Evolutionary conservation across 1,140 invertebrate genomes (phyloP), one percentile per base, ranked within the genome.

Genomic region (Leptinotarsa undecemlineata): DNA sequence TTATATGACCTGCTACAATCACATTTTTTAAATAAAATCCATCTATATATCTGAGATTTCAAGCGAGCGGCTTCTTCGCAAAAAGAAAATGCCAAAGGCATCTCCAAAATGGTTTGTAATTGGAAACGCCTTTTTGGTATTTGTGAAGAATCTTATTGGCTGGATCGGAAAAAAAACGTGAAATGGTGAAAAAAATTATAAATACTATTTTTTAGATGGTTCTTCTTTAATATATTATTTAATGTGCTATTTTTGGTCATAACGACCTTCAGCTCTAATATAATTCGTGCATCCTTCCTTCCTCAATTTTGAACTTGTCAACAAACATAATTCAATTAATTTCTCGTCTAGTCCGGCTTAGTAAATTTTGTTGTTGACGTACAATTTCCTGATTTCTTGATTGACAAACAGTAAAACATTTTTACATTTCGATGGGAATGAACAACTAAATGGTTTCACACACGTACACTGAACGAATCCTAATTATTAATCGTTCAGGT

Each of bases 351-450:
- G 51, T 2, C 51, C 4, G 51, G 51, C 5, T 19, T 15, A 17
- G n/a, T 57, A 4, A n/a, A 57, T 57, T 57, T 57, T 57, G 51
- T 57, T 57, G 51, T 57, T 57, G 51, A 19, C 17, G 17, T 57
- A n/a, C 6, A 57, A n/a, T 57, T n/a, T 57, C 51, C 51, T 57
- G 51, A 57, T 57, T 57, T 57, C 51, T 17, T 57, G 51, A 57
- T 6, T 42, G 33, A 42, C 33, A 42, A 42, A 11, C 33, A 42
- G 51, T 57, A 57, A n/a, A 15, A 19, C 51, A 42, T 57, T 57
- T 57, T 57, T 57, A 57, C n/a, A 57, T 57, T 57, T 57, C 51
- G 51, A 57, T 57, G 51, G 51, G 51, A 57, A 57, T 57, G 15
- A 15, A 57, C 51, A 19, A 57, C 51, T 57, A 57, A 57, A 57